Evolutionary conservation across 2,888 invertebrate species (phyloP), one percentile per base, ranked within the genome.

Genomic region (Leptopilina syphax): DNA sequence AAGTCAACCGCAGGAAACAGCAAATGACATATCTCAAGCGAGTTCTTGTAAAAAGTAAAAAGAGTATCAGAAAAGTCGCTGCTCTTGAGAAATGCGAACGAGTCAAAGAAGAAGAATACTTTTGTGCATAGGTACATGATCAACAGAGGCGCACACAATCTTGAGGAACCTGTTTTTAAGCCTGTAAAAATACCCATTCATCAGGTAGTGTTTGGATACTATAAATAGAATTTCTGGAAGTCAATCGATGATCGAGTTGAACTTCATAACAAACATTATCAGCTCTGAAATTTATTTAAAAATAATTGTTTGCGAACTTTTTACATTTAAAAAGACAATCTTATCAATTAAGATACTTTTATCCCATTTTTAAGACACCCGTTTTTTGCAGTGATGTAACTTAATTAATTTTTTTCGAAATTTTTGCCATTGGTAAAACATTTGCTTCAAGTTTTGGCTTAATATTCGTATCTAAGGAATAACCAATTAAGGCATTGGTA

Each of bases 181-280:
- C 82, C 80, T 80, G 82, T 79, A 83, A 83, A 82, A 79, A 80
- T 79, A 84, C 82, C 81, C 81, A 84, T 85, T 85, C 85, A 85
- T 85, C 84, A 85, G 87, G 86, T 86, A 84, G 80, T 84, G 82
- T 65, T 18, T 79, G 47, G n/a, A 50, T 65, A 80, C 86, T 90
- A 89, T 89, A 90, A 90, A 90, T 90, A 91, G 88, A 87, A 84
- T 89, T 90, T 88, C 87, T 87, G 87, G 89, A 90, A 90, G 88
- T 84, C 86, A 85, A 86, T 84, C 85, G 83, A 85, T 84, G 84
- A 86, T 85, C 82, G 82, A 86, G 85, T 87, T 84, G 85, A 81
- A 83, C 80, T 79, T 60, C 57, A 63, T n/a, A 65, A 63, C 65
- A 63, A 57, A 34, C 34, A 73, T 57, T 57, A 73, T 41, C 13